Evolutionary conservation across 2,797 vertebrate genomes (phyloP), one percentile per base, ranked within the genome.

Genomic region (Staurois parvus): DNA sequence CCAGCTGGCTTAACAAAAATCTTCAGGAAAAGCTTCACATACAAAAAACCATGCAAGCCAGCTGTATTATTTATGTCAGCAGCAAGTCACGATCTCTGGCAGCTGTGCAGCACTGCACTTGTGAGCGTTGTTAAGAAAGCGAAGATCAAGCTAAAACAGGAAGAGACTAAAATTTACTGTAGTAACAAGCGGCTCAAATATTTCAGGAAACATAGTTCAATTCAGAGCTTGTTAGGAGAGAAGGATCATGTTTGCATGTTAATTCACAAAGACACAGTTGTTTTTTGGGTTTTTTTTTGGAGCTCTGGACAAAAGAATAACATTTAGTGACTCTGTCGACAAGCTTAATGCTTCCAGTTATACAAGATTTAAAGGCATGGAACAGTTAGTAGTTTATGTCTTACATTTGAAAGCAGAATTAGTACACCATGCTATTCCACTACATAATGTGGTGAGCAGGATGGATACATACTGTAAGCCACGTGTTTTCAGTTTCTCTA

Each of bases 61-160:
- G 88, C 88, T 90, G 88, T 76, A 85, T 34, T 21, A 12, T 4
- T 74, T 83, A 83, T 45, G 66, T 80, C 88, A 88, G 81, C 28
- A 56, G 85, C 0, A n/a, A 42, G 77, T 85, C 78, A 90, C 83
- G 69, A 84, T 68, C 62, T 8, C 59, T 84, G 89, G 72, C 88
- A 92, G 91, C 84, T 92, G 88, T 56, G 72, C 24, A 72, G 29
- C 32, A 78, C 66, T 81, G 59, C 48, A 84, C 40, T 75, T 88
- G 85, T 40, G 79, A 48, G 73, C 29, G 79, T 86, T 84, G 69
- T 40, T 15, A 19, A 84, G 75, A 86, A 90, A 89, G 45, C 2
- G 24, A 78, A 82, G 72, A 89, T 85, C 40, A 76, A 2, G 84
- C 81, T 70, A 56, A 72, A 89, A 89, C 26, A 88, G 85, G 82